Percentiles rank a stretch among this genome's conserved stretches.
phyloP scores from a whole-genome alignment of 2,888 invertebrate genomes.

The Trileptium ribeirensis region DNA sequence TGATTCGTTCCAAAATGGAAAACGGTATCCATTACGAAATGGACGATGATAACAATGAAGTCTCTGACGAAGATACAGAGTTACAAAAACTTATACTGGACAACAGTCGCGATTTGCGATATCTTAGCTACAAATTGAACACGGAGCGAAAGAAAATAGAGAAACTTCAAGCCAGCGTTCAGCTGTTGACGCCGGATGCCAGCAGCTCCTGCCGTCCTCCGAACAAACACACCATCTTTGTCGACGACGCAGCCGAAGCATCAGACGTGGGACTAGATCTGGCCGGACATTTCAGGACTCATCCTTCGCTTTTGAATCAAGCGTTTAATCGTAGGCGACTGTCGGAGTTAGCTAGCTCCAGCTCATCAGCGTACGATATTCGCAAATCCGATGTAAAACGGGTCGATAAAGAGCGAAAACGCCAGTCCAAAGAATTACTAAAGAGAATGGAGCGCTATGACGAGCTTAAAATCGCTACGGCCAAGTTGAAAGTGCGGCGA shows the following conservation, averaged over 20 bases:
- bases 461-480: slow-evolving; percentile 42
- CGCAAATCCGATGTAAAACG: slow-evolving; percentile 32
- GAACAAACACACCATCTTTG: slow-evolving; percentile 74
- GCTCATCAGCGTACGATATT: background rate
- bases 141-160: slow-evolving; percentile 46
- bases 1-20: slow-evolving; percentile 75
- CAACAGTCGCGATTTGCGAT: slow-evolving; percentile 78
- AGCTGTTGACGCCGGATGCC: too few species aligned
- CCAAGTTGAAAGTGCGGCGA: slow-evolving; percentile 41
- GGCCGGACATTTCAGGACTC: slow-evolving; percentile 66
- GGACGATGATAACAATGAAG: slow-evolving; percentile 60
- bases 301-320: slow-evolving; percentile 64
- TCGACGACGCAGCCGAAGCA: slow-evolving; percentile 62
- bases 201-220: slow-evolving; percentile 53
- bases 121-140: slow-evolving; percentile 67
- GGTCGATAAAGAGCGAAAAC: slow-evolving; percentile 40
- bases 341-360: background rate
- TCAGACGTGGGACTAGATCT: slow-evolving; percentile 64
- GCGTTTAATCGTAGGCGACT: slow-evolving; percentile 63
- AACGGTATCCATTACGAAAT: slow-evolving; percentile 59
- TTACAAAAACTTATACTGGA: slow-evolving; percentile 74
- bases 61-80: slow-evolving; percentile 65
- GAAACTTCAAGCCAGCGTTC: slow-evolving; percentile 41
- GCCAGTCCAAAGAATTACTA: slow-evolving; percentile 43
- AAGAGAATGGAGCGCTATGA: slow-evolving; percentile 43